Evolutionary conservation across 2,888 invertebrate species (phyloP), one percentile per base, ranked within the genome.

Genomic region (Zaprionus obscuricornis): DNA sequence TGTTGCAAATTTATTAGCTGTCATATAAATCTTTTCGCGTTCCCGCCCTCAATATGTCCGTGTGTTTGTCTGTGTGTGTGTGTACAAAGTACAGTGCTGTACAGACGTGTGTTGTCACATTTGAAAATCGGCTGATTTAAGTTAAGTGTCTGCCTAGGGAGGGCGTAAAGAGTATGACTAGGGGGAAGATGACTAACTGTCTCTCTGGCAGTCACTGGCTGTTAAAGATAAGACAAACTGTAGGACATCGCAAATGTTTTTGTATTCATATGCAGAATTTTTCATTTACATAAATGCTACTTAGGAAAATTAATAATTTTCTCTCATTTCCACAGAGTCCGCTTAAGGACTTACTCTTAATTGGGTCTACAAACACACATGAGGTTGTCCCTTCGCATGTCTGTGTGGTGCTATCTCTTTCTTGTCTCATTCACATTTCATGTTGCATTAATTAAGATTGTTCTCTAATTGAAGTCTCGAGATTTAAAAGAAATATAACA

Each of bases 1-100:
- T 86, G 79, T 78, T 74, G 72, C 72, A 87, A 86, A 88, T 88
- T 88, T 88, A 88, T 88, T 86, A 86, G 88, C 88, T 88, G 88
- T 88, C 88, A 88, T 88, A 88, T 88, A 88, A 88, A 88, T 88
- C 87, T 88, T 88, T 77, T 64, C 85, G 64, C 83, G 52, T 62
- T 73, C 75, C 45, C 72, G 79, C 79, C 76, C 74, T 74, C 77
- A 66, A 64, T 47, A 46, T 33, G 33, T n/a, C 24, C 18, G 34
- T 6, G n/a, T 17, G 62, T 49, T 47, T 46, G 39, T 37, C 47
- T 57, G 18, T 27, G 40, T 27, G 27, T 26, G n/a, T 26, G 14
- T 20, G 42, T 7, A 3, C 22, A 7, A 4, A 1, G n/a, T n/a
- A n/a, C n/a, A n/a, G n/a, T 2, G n/a, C 7, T 40, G 40, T 24